Conservation (phyloP, 2,797 vertebrate species). For the Enteromius viviparus region DNA sequence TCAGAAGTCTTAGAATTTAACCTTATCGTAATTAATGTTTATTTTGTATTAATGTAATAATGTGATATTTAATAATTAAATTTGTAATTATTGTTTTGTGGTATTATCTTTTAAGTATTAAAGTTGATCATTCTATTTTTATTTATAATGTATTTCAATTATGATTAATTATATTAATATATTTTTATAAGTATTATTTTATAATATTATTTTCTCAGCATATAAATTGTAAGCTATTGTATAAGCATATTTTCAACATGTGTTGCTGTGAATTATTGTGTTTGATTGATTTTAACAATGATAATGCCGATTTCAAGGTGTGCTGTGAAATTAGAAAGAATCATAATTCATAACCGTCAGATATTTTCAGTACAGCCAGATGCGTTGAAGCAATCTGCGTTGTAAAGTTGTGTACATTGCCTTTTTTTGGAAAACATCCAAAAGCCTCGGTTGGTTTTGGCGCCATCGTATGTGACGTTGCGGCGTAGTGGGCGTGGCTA, state of each 20-base stretch:
- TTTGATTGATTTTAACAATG: not conserved
- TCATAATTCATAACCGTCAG: not conserved
- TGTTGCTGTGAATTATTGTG: not conserved
- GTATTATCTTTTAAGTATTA: too few species aligned
- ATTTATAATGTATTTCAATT: too few species aligned
- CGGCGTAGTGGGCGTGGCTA: conserved; percentile 18
- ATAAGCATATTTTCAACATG: too few species aligned
- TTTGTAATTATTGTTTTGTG: not conserved
- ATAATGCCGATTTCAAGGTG: too few species aligned
- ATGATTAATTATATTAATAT: too few species aligned
- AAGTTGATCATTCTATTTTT: too few species aligned
- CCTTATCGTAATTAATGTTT: not conserved
- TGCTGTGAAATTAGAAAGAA: too few species aligned
- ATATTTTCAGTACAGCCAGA: not conserved
- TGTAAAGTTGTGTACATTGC: not conserved
- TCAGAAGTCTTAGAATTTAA: not conserved
- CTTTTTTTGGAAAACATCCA: conserved; percentile 1
- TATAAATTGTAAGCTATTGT: not conserved
- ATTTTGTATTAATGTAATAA: not conserved
- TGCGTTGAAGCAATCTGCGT: not conserved
- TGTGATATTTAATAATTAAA: not conserved
- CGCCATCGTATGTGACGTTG: not conserved
- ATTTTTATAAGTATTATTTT: too few species aligned
- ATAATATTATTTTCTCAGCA: too few species aligned
- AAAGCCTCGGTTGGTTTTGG: conserved; percentile 13